phyloP scores from a whole-genome alignment of 2,797 vertebrate species.

The Garrulus glandarius region DNA sequence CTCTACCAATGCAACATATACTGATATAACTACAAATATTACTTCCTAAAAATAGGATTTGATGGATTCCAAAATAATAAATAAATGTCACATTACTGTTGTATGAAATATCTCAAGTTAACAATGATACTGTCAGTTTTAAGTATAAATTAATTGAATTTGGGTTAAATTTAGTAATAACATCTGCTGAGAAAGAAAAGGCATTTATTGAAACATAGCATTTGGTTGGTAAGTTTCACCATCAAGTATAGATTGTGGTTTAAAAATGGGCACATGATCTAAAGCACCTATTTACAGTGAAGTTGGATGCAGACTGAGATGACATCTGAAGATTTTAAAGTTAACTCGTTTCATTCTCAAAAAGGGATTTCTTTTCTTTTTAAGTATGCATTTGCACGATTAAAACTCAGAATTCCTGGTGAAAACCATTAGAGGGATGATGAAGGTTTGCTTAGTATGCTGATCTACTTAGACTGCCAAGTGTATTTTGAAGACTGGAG shows the following conservation, averaged over 20 bases:
- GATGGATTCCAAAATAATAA: neutral
- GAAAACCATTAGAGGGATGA: neutral
- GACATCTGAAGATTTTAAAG: neutral
- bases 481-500: neutral
- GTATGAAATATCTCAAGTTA: neutral
- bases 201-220: neutral
- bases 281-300: neutral
- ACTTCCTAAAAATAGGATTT: neutral
- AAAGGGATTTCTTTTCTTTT: neutral
- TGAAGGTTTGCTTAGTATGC: neutral
- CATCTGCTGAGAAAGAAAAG: neutral
- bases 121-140: neutral
- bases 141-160: neutral
- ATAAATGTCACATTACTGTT: neutral
- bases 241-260: neutral
- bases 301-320: neutral
- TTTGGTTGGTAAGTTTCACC: neutral
- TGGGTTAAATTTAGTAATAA: neutral
- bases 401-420: neutral
- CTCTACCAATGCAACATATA: neutral
- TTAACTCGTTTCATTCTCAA: neutral
- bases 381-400: neutral
- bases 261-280: neutral
- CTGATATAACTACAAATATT: neutral
- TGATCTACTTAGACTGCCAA: neutral